Evolutionary conservation across 2,888 invertebrate species (phyloP), one percentile per base, ranked within the genome.

Genomic region (Epistrophella euchroma): DNA sequence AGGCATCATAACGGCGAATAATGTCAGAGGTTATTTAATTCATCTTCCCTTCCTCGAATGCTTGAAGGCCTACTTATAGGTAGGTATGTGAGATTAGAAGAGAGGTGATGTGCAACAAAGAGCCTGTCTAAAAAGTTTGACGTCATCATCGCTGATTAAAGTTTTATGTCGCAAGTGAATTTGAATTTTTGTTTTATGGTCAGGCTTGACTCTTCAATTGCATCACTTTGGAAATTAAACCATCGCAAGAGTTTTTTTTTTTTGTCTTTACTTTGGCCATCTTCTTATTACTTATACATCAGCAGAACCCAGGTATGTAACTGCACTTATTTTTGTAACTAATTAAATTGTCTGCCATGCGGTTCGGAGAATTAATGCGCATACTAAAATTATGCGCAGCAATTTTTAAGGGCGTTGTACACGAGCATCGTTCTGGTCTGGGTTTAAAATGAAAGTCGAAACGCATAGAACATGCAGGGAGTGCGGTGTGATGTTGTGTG

Each of bases 391-490:
- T 70, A 55, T 80, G 74, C 75, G 68, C 75, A 62, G 40, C 7
- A 56, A 7, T 73, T 73, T 73, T 68, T 17, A 52, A 78, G 83
- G 78, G 68, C 78, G 73, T 73, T 78, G 78, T 78, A 62, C 72
- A 68, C 52, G 43, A 19, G 52, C 19, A 64, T n/a, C 13, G 22
- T 68, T 55, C 6, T 71, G 45, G n/a, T 47, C n/a, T n/a, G n/a
- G n/a, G 35, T 22, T 37, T 37, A 15, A 13, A 50, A 22, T 37
- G 37, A 37, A 60, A 60, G 37, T 40, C 15, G 10, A 50, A n/a
- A 52, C 37, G 68, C 50, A 52, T 6, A 22, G 15, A 52, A 68
- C 35, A 52, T 25, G 9, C 37, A 25, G 28, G 25, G 52, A 19
- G 22, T 28, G 35, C 13, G 35, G 45, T 13, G 35, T 25, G 35